These are phyloP conservation scores for Chrysoperla carnea DNA, from an alignment of 1,140 invertebrate species.

Conservation along the genomic window DNA sequence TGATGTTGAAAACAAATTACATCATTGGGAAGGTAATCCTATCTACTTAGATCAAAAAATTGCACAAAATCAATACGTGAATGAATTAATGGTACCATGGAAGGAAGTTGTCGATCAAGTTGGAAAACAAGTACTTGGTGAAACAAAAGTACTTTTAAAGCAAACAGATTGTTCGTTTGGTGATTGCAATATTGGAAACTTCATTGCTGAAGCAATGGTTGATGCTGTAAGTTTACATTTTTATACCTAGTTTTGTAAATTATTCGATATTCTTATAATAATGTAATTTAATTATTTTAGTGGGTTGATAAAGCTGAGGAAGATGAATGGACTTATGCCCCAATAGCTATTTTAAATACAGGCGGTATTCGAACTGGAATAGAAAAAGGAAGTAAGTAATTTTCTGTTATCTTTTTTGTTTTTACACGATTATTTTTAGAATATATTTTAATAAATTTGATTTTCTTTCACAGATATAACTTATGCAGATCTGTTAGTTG, in stretches of 20 bases:
- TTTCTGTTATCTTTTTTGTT: background rate
- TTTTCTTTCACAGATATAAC: conserved; percentile 34
- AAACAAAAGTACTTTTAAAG: conserved; percentile 30
- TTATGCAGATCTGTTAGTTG: conserved; percentile 41
- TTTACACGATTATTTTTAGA: background rate
- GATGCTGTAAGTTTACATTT: conserved; percentile 21
- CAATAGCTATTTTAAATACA: conserved; percentile 42
- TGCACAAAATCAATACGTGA: conserved; percentile 32
- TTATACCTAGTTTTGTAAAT: background rate
- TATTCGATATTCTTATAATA: background rate
- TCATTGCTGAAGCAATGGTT: conserved; percentile 49
- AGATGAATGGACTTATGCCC: conserved; percentile 38
- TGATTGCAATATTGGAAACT: conserved; percentile 57
- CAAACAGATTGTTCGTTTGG: conserved; percentile 28
- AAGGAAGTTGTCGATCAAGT: conserved; percentile 33
- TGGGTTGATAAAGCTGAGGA: conserved; percentile 12
- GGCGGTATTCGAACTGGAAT: conserved; percentile 44
- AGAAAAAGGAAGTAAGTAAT: conserved; percentile 20
- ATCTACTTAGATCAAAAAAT: conserved; percentile 47
- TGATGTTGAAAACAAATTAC: conserved; percentile 48
- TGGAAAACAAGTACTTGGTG: conserved; percentile 34
- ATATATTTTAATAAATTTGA: background rate
- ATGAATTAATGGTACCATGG: conserved; percentile 32
- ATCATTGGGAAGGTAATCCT: conserved; percentile 50
- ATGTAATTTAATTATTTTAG: background rate